Evolutionary conservation across 2,888 invertebrate genomes (phyloP), one percentile per base, ranked within the genome.

Genomic region (Ommatoiulus sabulosus): DNA sequence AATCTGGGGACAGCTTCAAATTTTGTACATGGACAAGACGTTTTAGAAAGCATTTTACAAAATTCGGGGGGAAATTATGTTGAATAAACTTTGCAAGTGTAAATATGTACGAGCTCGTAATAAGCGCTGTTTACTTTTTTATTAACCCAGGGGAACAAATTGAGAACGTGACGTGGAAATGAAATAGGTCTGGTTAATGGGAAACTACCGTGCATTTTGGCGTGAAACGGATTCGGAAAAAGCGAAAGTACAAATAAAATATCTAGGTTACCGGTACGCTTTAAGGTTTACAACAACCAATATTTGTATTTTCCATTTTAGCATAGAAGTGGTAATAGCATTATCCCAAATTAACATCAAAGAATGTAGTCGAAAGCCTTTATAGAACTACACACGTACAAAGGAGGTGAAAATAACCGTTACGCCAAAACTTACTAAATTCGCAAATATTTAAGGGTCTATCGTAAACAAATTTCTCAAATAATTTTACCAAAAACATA

Each of bases 221-320:
- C 17, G 8, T n/a, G 20, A 24, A 24, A 24, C 24, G 72, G 24
- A 24, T 72, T 72, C 72, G 3, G 57, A 17, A 57, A 57, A 57
- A 72, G 24, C 24, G 72, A 72, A 72, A 72, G 72, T 72, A 24
- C 24, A 72, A 24, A 72, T n/a, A 72, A 72, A 8, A 72, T 10
- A 72, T 72, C 24, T 72, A 72, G 72, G 72, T 72, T 24, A 24
- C 8, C 72, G 24, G 72, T 72, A 72, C 72, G 72, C 20, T 10
- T 72, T 24, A 57, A 4, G n/a, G 20, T 72, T 24, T 72, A 24
- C n/a, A 72, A 72, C 20, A 72, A 72, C 8, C 72, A 72, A 72
- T 72, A 72, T 72, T 72, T 72, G 24, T 72, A 72, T 7, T 72
- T 72, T 72, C 72, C 24, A 72, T 72, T 72, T 20, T 72, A 72